Percentiles rank a stretch among this genome's conserved stretches.
Conservation (phyloP, 1,140 invertebrate genomes). For the Drosophila lowei region DNA sequence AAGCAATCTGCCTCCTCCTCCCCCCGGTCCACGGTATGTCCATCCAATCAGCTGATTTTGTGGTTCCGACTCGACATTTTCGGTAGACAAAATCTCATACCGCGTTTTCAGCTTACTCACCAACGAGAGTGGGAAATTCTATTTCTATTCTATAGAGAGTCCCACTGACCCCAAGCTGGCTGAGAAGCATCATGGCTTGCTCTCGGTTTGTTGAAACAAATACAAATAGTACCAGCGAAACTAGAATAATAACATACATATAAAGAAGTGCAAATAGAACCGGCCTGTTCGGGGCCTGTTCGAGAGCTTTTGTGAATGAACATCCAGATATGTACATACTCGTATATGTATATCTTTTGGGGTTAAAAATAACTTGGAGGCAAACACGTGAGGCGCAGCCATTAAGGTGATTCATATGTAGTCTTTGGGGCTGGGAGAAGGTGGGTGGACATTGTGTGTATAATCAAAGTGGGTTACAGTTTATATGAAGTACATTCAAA, state of each 20-base stretch:
- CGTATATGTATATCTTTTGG: neutral
- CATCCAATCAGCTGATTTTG: slow-evolving; percentile 19
- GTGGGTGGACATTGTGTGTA: slow-evolving; percentile 15
- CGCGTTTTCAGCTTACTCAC: slow-evolving; percentile 35
- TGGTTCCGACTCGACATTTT: slow-evolving; percentile 34
- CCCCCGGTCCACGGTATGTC: neutral
- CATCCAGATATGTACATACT: slow-evolving; percentile 10
- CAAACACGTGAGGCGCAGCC: slow-evolving; percentile 36
- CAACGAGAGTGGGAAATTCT: too few relatives aligned
- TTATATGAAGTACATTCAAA: too few relatives aligned
- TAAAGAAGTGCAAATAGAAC: slow-evolving; percentile 26
- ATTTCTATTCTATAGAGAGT: slow-evolving; percentile 15
- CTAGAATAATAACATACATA: slow-evolving; percentile 26
- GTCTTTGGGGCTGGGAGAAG: slow-evolving; percentile 13
- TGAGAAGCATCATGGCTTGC: slow-evolving; percentile 13
- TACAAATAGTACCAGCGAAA: slow-evolving; percentile 33
- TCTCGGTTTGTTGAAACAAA: slow-evolving; percentile 34
- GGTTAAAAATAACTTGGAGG: slow-evolving; percentile 24
- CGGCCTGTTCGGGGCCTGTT: slow-evolving; percentile 12
- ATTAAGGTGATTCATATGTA: slow-evolving; percentile 31
- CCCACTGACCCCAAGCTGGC: slow-evolving; percentile 23
- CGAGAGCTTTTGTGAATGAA: slow-evolving; percentile 39
- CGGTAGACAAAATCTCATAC: neutral
- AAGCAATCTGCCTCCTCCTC: slow-evolving; percentile 4
- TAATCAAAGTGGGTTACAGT: too few relatives aligned